Evolutionary conservation across 2,888 invertebrate genomes (phyloP), one percentile per base, ranked within the genome.

Genomic region (Dynastes hyllus): DNA sequence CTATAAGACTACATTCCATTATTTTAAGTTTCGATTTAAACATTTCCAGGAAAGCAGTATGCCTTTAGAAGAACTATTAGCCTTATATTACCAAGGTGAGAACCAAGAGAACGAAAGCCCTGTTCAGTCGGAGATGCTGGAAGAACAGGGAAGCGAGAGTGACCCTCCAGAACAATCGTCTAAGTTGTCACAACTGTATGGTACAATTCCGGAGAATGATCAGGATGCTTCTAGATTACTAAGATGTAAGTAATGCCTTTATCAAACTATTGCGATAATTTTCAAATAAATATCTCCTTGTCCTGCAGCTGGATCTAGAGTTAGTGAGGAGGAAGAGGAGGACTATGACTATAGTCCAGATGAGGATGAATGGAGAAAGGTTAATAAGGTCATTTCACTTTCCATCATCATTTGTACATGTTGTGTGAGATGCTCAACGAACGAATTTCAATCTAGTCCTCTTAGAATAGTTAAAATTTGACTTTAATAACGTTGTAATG

Each of bases 31-130:
- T 45, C 2, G 45, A 45, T 11, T 11, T 45, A 45, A 45, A 45
- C 8, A 45, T 27, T 84, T 83, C 63, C 87, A 94, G 92, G 98
- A 98, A 90, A 95, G 97, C 88, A 97, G 98, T 90, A 98, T 98
- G 96, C 98, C 98, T 81, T 91, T 98, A 84, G 97, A 97, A 87
- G 96, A 97, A 87, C 90, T 98, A 79, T 90, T 98, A 85, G 96
- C 97, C 11, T 93, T 97, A 89, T 98, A 98, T 89, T 95, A 88
- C 82, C 85, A 86, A 80, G 87, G 86, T 73, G 88, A 87, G 79
- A 88, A 88, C 82, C 88, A 90, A 77, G 89, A 88, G 81, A 87
- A 86, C 80, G 88, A 88, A 78, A 86, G 86, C 78, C 86, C 87
- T 2, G 87, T 87, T 53, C 82, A 81, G 71, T 90, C 90, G 80